Evolutionary conservation across 2,797 vertebrate genomes (phyloP), one percentile per base, ranked within the genome.

Genomic region (Antennarius maculatus): DNA sequence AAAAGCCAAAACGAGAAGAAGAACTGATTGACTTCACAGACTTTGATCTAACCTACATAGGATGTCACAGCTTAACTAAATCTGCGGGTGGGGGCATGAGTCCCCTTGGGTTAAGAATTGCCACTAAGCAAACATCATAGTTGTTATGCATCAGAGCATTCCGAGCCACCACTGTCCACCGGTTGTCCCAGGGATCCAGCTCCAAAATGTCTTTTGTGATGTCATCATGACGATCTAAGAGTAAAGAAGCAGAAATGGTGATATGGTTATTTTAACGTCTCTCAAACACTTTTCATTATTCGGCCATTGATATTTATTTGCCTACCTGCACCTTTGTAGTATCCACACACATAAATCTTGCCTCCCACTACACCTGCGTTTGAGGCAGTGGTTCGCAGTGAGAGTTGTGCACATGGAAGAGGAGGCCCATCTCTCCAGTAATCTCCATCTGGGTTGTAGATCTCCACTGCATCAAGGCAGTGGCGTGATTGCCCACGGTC

Each of bases 161-260:
- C 39, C 94, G 80, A 66, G 95, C 94, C 42, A 95, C 93, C 42
- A 95, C 95, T 1, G 95, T 97, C 98, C 98, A 99, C 51, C 94
- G 93, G 67, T 96, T 97, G 63, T 97, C 95, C 95, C 95, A 95
- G 0, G 96, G 96, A 59, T 99, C 94, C 80, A 99, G 82, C 86
- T 97, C 96, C 49, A 99, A 79, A 85, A 99, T 96, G 83, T 99
- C 96, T 81, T 99, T 99, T 65, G 93, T 95, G 82, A 99, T 97
- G 48, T 94, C 90, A 66, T 99, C 97, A 4, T 99, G 95, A 0
- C 97, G 96, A 92, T 95, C 98, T 99, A 89, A 79, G 66, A 56
- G 41, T 28, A 65, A 9, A 62, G 13, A 76, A 58, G 81, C 2
- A 63, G 15, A 53, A 17, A 15, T 4, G 13, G 14, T 8, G 42